Base-by-base conservation (phyloP, 2,888 invertebrate genomes). In the Ennomos erosarius region DNA sequence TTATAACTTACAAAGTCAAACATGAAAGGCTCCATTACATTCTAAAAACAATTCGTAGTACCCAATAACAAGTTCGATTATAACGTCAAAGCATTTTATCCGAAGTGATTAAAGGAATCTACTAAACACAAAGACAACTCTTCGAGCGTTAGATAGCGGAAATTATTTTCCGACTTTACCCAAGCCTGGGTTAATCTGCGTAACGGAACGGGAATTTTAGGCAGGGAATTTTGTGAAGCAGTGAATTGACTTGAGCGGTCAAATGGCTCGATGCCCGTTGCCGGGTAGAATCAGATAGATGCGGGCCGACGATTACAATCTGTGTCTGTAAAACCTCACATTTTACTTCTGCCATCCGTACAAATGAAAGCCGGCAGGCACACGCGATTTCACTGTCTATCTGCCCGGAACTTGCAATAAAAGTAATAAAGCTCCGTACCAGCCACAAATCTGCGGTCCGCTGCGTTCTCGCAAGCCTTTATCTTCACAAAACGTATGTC, bases 121-220 rank as follows among this genome's bases (percentile, higher is more conserved):
- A 42, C 49, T 49, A 57, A 64, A 51, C 44, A 51, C 50, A 64
- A 56, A 59, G 55, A 62, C 54, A 55, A 60, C 60, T 62, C 59
- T 63, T 64, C 55, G 59, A 64, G 62, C 62, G 59, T 60, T 52
- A 49, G 64, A 61, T 64, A 63, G 52, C 58, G 58, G 60, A 67
- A 65, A 58, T 65, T 69, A 69, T 69, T 65, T 67, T 62, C 68
- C 62, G 65, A 62, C 57, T 63, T 58, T 59, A 60, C 54, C 54
- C 54, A 55, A 69, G 62, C 67, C 65, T 63, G 44, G 60, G 63
- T 67, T 67, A 67, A 69, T 69, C 69, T 67, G 64, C 64, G 60
- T 64, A 60, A 60, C 67, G 62, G 60, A 65, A 54, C 54, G 57
- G 59, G 56, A 64, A 60, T 60, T 68, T 68, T 67, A 58, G 63